Evolutionary conservation across 2,797 vertebrate genomes (phyloP).

Genomic region (Sebastes kiyomatsui): DNA sequence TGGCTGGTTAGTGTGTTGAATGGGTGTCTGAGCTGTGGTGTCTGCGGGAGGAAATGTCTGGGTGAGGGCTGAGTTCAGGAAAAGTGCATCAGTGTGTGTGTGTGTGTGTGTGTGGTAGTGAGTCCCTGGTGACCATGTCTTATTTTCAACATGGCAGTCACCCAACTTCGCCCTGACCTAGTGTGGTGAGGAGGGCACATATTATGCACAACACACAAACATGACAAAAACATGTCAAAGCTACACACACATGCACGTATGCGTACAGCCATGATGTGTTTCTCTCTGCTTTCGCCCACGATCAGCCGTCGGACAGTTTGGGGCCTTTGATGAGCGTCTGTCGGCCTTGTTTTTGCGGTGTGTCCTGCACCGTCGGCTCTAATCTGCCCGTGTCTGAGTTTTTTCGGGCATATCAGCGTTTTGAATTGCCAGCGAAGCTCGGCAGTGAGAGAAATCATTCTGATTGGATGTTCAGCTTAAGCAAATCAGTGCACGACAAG

Average conservation of each 20-base stretch:
- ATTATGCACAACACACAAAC: slow-evolving; percentile 1
- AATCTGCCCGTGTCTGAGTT: too few species aligned
- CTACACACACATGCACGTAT: background rate
- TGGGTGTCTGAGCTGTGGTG: slow-evolving; percentile 41
- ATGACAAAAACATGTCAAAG: slow-evolving; percentile 2
- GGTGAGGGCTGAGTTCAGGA: slow-evolving; percentile 66
- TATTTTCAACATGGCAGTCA: slow-evolving; percentile 45
- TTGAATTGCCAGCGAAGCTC: fast-evolving
- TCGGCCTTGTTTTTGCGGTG: too few species aligned
- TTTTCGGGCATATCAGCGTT: too few species aligned
- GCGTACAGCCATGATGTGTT: background rate
- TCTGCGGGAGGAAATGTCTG: slow-evolving; percentile 54
- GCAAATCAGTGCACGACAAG: too few species aligned
- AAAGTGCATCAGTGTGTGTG: slow-evolving; percentile 59
- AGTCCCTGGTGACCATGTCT: slow-evolving; percentile 31
- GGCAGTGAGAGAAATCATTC: too few species aligned
- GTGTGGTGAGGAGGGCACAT: background rate
- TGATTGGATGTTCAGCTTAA: too few species aligned
- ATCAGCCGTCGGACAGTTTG: too few species aligned
- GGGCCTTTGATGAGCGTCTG: too few species aligned
- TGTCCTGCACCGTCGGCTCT: too few species aligned
- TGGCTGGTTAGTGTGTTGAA: slow-evolving; percentile 53
- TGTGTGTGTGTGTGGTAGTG: background rate
- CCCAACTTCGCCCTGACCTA: slow-evolving; percentile 22
- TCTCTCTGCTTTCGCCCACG: background rate